A percentile compares a stretch with the other conserved stretches of the same genome.
phyloP scores from a whole-genome alignment of 2,888 invertebrate genomes.

The Osedax fenrisi region DNA sequence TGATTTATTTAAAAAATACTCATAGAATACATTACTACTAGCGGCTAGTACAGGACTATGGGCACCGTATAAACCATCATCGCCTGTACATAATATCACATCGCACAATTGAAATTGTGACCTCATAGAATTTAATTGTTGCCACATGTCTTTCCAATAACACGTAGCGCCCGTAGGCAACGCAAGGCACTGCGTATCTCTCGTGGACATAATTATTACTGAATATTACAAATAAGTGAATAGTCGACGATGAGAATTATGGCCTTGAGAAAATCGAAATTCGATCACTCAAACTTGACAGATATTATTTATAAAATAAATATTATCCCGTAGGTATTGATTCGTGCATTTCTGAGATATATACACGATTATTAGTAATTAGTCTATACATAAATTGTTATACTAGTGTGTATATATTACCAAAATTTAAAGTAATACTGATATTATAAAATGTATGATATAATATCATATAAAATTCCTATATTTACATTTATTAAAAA shows the following conservation, averaged over 20 bases:
- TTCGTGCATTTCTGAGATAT: no score
- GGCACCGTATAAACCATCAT: conserved; percentile 30
- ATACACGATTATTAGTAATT: no score
- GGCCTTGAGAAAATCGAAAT: not conserved
- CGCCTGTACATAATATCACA: conserved; percentile 28
- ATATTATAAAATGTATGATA: no score
- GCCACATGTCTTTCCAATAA: conserved; percentile 36
- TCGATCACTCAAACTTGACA: not conserved
- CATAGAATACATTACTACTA: conserved; percentile 32
- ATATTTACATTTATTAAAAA: no score
- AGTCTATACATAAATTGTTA: no score
- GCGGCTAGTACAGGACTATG: conserved; percentile 34
- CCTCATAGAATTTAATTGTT: conserved; percentile 32
- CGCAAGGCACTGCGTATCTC: conserved; percentile 20
- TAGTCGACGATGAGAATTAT: not conserved
- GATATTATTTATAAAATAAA: not conserved
- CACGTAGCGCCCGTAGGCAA: conserved; percentile 26
- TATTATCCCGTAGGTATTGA: no score
- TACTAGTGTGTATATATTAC: no score
- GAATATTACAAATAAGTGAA: not conserved
- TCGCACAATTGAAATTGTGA: conserved; percentile 32
- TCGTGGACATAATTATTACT: not conserved
- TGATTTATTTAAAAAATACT: not conserved
- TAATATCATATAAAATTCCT: no score
- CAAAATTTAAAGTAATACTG: no score